Evolutionary conservation across 1,140 invertebrate species (phyloP).

Genomic region (Drosophila orosa): DNA sequence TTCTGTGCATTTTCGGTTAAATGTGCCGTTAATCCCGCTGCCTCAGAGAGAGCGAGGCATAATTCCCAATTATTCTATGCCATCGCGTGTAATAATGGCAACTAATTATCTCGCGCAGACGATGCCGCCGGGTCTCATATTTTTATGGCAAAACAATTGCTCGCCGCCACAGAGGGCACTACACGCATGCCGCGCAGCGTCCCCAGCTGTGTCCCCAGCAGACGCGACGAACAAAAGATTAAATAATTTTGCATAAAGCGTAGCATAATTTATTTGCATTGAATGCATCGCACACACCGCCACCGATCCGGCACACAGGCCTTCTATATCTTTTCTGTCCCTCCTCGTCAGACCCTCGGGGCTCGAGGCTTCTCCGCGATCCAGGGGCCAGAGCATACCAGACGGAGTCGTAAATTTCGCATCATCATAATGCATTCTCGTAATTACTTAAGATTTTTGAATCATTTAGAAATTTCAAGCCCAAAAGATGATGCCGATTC

Average conservation of each 20-base stretch:
- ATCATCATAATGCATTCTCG: constrained; percentile 83
- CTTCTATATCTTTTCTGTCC: background rate
- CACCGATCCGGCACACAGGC: constrained; percentile 69
- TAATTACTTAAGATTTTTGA: constrained; percentile 83
- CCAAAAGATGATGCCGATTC: constrained; percentile 62
- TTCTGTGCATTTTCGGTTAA: constrained; percentile 72
- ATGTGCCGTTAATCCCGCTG: constrained; percentile 64
- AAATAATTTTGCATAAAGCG: constrained; percentile 83
- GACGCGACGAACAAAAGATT: constrained; percentile 81
- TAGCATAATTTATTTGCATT: constrained; percentile 83
- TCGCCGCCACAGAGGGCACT: background rate
- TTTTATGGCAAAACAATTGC: constrained; percentile 80
- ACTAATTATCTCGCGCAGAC: constrained; percentile 78
- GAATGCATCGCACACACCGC: constrained; percentile 80
- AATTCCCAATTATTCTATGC: constrained; percentile 64
- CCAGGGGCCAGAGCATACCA: constrained; percentile 28
- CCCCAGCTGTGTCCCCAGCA: constrained; percentile 27
- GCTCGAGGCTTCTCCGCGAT: background rate
- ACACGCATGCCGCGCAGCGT: constrained; percentile 4
- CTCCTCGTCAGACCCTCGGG: background rate
- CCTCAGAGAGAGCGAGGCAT: constrained; percentile 38
- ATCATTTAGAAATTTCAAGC: constrained; percentile 75
- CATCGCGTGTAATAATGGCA: constrained; percentile 69
- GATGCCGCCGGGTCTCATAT: constrained; percentile 70
- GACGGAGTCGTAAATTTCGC: constrained; percentile 76